Conservation (phyloP, 2,888 invertebrate genomes). For the Ophioninae sp. region DNA sequence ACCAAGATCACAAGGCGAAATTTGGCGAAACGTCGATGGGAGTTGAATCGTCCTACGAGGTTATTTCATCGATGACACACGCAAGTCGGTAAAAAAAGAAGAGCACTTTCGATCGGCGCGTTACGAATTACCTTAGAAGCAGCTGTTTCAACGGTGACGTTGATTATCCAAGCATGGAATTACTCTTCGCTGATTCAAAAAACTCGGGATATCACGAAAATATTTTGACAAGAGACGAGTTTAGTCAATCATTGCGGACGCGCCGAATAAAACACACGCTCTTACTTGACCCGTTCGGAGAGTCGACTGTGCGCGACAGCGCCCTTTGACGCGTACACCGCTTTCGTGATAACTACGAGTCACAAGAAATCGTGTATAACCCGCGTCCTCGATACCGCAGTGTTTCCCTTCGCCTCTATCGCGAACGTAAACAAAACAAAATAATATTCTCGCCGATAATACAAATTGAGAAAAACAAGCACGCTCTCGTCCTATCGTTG, state of each 20-base stretch:
- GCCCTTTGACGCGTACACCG: constrained; percentile 75
- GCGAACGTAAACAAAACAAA: background rate
- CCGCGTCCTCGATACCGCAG: constrained; percentile 44
- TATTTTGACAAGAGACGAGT: constrained; percentile 62
- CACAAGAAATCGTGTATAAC: constrained; percentile 3
- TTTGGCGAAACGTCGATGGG: constrained; percentile 22
- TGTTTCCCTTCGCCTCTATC: background rate
- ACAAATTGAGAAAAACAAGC: background rate
- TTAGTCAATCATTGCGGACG: constrained; percentile 71
- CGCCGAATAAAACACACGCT: constrained; percentile 64
- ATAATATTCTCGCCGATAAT: background rate
- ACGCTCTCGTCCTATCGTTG: constrained; percentile 8
- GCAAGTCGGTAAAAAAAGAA: constrained; percentile 10
- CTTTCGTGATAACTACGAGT: constrained; percentile 64
- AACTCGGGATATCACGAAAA: background rate
- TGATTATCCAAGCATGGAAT: background rate
- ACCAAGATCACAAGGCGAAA: background rate
- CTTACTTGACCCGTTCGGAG: constrained; percentile 69
- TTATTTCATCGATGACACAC: constrained; percentile 44
- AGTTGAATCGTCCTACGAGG: constrained; percentile 18
- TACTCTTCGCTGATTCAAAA: background rate
- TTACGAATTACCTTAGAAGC: background rate
- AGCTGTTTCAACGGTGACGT: background rate
- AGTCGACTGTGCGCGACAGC: constrained; percentile 75
- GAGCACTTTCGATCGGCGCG: background rate